Percentiles rank a stretch among this genome's conserved stretches.
Evolutionary conservation across 2,113 vertebrate genomes (phyloP).

Genomic region (Henicopernis longicauda): DNA sequence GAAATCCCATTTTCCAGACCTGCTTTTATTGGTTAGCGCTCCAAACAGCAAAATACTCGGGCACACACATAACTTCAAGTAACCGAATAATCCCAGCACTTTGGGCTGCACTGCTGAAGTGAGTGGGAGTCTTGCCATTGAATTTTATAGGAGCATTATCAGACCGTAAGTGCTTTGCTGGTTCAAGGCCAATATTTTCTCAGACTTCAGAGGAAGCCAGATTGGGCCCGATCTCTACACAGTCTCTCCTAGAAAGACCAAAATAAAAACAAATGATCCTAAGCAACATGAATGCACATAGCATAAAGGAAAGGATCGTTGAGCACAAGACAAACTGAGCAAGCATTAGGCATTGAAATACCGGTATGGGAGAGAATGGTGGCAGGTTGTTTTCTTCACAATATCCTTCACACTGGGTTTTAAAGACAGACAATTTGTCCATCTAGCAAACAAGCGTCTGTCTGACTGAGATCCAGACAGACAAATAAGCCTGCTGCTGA

Average conservation of each 20-base stretch:
- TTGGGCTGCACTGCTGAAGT: not conserved
- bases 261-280: conserved; percentile 61
- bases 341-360: conserved; percentile 1
- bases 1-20: not conserved
- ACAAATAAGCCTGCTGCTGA: not conserved
- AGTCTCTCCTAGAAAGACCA: conserved; percentile 41
- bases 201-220: conserved; percentile 47
- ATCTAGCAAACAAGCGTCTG: not conserved
- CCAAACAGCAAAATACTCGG: not conserved
- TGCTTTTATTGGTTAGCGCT: not conserved
- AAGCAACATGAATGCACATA: conserved; percentile 46
- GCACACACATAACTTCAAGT: not conserved
- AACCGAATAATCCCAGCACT: conserved; percentile 36
- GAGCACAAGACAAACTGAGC: not conserved
- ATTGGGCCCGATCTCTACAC: not conserved
- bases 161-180: conserved; percentile 58
- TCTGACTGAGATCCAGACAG: not conserved
- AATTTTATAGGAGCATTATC: conserved; percentile 56
- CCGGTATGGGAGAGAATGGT: not conserved
- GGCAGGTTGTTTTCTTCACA: conserved; percentile 26
- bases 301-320: not conserved
- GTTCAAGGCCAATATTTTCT: conserved; percentile 53
- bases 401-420: not conserved
- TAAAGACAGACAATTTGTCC: not conserved
- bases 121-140: conserved; percentile 46